Conservation (phyloP, 2,797 vertebrate genomes). For the Macrochelys suwanniensis region DNA sequence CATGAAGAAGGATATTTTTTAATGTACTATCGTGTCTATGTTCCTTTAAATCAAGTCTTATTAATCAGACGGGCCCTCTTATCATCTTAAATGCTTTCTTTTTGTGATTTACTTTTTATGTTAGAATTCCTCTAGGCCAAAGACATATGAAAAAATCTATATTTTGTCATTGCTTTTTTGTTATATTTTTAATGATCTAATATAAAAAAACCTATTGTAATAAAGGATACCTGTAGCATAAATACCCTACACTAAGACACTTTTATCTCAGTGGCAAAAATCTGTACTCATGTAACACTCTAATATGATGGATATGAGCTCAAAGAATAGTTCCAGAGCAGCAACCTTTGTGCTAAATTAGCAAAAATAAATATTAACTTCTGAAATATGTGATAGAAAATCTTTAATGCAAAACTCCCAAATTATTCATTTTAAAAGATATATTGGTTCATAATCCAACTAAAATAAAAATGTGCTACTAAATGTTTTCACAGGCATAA, state of each 20-base stretch:
- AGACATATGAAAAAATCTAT: constrained; percentile 78
- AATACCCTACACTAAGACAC: constrained; percentile 74
- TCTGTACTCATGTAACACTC: constrained; percentile 35
- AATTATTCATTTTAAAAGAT: constrained; percentile 69
- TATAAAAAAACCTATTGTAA: constrained; percentile 80
- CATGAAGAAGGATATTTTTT: background rate
- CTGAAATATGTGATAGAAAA: constrained; percentile 79
- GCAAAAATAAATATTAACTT: constrained; percentile 82
- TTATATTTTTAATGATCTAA: constrained; percentile 78
- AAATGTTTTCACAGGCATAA: constrained; percentile 64
- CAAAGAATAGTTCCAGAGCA: constrained; percentile 57
- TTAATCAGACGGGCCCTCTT: background rate
- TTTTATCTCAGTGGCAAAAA: constrained; percentile 78
- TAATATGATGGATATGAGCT: constrained; percentile 66
- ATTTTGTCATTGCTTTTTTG: constrained; percentile 75
- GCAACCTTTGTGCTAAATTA: constrained; percentile 78
- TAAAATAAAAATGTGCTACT: constrained; percentile 55
- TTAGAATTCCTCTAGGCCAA: constrained; percentile 48
- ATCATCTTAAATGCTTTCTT: background rate
- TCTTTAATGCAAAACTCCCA: constrained; percentile 69
- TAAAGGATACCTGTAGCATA: constrained; percentile 71
- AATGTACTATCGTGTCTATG: background rate
- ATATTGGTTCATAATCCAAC: constrained; percentile 61
- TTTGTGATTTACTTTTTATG: constrained; percentile 58
- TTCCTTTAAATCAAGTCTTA: constrained; percentile 17